Conservation (phyloP, 2,888 invertebrate species). For the Congeria kusceri region DNA sequence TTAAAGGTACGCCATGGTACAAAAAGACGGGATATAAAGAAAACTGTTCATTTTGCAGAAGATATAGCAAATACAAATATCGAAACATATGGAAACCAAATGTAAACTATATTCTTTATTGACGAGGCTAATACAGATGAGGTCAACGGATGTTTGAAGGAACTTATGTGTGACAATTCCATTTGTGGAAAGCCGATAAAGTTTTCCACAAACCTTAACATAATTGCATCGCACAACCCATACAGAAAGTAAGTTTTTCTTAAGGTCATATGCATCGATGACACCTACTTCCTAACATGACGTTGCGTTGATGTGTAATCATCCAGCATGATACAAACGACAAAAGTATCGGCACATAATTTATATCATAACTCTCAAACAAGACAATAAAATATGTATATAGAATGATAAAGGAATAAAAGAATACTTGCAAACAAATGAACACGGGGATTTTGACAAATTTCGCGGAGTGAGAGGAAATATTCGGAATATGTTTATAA, state of each 20-base stretch:
- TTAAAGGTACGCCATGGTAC: conserved; percentile 82
- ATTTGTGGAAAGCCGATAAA: conserved; percentile 75
- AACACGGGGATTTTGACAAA: too few species aligned
- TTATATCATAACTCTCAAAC: too few species aligned
- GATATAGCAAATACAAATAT: conserved; percentile 71
- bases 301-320: too few species aligned
- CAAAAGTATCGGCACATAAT: too few species aligned
- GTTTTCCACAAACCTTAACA: conserved; percentile 71
- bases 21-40: conserved; percentile 76
- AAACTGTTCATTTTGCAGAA: conserved; percentile 75
- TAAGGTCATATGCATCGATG: too few species aligned
- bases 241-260: conserved; percentile 78
- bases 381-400: too few species aligned
- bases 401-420: too few species aligned
- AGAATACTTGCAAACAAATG: too few species aligned
- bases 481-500: too few species aligned
- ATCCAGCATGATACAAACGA: too few species aligned
- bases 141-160: conserved; percentile 56
- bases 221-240: conserved; percentile 83
- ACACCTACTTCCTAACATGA: too few species aligned
- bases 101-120: conserved; percentile 81
- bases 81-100: conserved; percentile 49
- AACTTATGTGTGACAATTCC: conserved; percentile 82
- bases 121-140: conserved; percentile 84
- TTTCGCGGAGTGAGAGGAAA: too few species aligned